These are phyloP conservation scores for Puma concolor DNA, from an alignment of 2,113 vertebrate genomes.

Conservation along the genomic window DNA sequence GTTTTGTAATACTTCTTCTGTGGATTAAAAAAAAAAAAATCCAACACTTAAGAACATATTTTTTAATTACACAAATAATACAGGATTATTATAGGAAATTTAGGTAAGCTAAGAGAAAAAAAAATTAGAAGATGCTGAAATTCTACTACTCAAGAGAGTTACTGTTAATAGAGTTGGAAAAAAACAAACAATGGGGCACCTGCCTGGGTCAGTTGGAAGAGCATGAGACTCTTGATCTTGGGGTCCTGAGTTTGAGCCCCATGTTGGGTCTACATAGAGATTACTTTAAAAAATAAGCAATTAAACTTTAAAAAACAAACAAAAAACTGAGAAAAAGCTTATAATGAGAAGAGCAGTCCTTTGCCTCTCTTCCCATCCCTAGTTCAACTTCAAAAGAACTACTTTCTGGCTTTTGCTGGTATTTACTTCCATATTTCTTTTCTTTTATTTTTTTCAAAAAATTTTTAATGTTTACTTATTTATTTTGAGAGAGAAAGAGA, in stretches of 20 bases:
- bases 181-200: not conserved
- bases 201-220: not conserved
- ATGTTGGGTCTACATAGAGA: not conserved
- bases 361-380: not conserved
- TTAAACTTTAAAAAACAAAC: not conserved
- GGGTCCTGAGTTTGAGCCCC: not conserved
- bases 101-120: constrained; percentile 8
- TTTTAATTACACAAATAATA: not conserved
- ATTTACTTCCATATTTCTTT: constrained; percentile 33
- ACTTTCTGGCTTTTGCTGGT: constrained; percentile 31
- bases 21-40: not conserved
- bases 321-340: not conserved
- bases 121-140: constrained; percentile 27
- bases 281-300: not conserved
- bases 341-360: not conserved
- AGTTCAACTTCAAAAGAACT: not conserved
- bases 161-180: not conserved
- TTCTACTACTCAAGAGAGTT: constrained; percentile 16
- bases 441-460: not conserved
- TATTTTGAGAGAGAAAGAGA: not conserved
- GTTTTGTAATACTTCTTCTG: not conserved
- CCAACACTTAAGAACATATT: not conserved
- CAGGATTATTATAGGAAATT: constrained; percentile 34
- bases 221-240: not conserved
- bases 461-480: not conserved